Conservation (phyloP, 1,140 invertebrate genomes). For the Agrypnia vestita region DNA sequence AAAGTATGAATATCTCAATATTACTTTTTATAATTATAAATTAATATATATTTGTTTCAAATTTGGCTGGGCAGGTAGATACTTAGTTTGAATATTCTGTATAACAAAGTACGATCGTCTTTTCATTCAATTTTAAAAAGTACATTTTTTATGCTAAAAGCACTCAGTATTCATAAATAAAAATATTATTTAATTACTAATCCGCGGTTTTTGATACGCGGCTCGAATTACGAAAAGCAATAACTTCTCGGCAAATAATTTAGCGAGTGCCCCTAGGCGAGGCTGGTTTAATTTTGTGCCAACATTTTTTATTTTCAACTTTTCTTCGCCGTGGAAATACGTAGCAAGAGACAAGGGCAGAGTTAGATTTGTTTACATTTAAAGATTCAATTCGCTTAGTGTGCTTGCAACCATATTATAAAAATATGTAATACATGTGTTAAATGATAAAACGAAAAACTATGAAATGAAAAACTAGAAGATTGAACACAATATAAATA, state of each 20-base stretch:
- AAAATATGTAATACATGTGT: too few relatives aligned
- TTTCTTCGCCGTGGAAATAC: constrained; percentile 15
- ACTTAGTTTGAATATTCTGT: too few relatives aligned
- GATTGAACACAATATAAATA: background rate
- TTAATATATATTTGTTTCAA: too few relatives aligned
- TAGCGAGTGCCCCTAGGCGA: constrained; percentile 23
- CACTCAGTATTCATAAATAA: constrained; percentile 16
- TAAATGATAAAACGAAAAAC: too few relatives aligned
- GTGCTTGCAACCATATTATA: too few relatives aligned
- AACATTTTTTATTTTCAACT: constrained; percentile 9
- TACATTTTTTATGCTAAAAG: background rate
- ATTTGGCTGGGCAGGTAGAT: too few relatives aligned
- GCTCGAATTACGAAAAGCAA: constrained; percentile 35
- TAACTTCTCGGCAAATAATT: constrained; percentile 35
- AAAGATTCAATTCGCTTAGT: too few relatives aligned
- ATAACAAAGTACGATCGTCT: too few relatives aligned
- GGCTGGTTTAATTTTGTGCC: constrained; percentile 13
- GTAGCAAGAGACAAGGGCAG: background rate
- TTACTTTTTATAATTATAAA: too few relatives aligned
- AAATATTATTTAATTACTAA: constrained; percentile 31
- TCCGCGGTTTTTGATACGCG: constrained; percentile 27
- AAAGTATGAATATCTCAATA: too few relatives aligned
- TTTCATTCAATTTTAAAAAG: too few relatives aligned
- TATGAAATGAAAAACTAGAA: constrained; percentile 1
- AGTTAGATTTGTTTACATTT: background rate